Base-by-base conservation (phyloP, 2,888 invertebrate species). In the Ernsta delagoae region DNA sequence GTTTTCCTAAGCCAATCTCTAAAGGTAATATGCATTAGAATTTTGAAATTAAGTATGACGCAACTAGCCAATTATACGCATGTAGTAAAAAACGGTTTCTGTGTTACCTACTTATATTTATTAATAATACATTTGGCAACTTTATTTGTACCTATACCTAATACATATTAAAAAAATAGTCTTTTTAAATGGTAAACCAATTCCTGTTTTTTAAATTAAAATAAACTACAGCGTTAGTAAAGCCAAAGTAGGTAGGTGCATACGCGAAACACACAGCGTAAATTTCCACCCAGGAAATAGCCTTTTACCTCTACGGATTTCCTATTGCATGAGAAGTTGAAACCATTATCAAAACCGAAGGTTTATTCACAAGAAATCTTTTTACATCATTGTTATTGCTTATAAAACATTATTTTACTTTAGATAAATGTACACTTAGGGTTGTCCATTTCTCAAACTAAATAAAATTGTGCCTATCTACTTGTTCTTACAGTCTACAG, bases 321-420 rank as follows among this genome's bases (percentile, higher is more conserved):
- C 89, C 89, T 85, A 82, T 88, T 79, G 83, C 83, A 79, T 84
- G 57, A 57, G 57, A 57, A 57, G 57, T 36, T n/a, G 36, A 39
- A 57, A 39, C 39, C 12, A 59, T 24, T 16, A n/a, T 24, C 59
- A 9, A 5, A 43, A 9, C 59, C 43, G 9, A 34, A 39, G 11
- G 11, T 56, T 34, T 34, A 34, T 54, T 54, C 3, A 0, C 12
- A 7, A 48, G 16, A 48, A 53, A 24, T 24, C 8, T 53, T n/a
- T 50, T 24, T 53, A 3, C 24, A 53, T 53, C 8, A 53, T 3
- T 16, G 16, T 2, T 48, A n/a, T 48, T 48, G 48, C 48, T 48
- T 11, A 7, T 2, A 9, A 48, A 7, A 48, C 5, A 5, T 4
- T n/a, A 4, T 45, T 45, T n/a, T 45, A 7, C n/a, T 5, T n/a